Conservation (phyloP, 2,797 vertebrate genomes). For the Tauraco hartlaubi region DNA sequence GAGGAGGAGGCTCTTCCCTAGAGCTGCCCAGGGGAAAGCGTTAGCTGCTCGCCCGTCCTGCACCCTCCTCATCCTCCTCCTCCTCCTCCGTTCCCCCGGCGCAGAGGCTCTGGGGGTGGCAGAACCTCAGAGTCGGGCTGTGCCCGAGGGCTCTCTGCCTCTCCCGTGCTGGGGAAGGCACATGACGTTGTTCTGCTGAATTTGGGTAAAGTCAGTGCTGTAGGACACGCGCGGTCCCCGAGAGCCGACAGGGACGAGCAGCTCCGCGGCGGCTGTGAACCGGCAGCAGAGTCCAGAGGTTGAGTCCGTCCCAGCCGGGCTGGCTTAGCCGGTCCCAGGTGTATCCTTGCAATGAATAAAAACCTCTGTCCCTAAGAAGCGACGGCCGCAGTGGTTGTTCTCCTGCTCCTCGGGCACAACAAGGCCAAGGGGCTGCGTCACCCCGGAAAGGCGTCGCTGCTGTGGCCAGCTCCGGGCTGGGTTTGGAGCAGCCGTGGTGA, state of each 20-base stretch:
- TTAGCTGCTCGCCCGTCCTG: not conserved
- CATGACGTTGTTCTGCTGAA: fast-evolving
- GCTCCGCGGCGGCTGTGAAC: not conserved
- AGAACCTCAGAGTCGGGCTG: not conserved
- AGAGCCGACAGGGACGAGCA: not conserved
- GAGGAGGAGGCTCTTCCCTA: slow-evolving; percentile 12
- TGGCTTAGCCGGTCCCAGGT: not conserved
- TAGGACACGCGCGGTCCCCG: fast-evolving
- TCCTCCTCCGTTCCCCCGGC: fast-evolving
- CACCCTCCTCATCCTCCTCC: not conserved
- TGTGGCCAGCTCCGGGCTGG: fast-evolving
- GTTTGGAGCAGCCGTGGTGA: not conserved
- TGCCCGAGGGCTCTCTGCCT: not conserved
- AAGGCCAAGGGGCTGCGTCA: not conserved
- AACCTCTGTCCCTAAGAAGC: not conserved
- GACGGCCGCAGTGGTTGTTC: not conserved
- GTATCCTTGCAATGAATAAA: not conserved
- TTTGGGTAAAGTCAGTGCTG: not conserved
- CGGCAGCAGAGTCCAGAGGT: fast-evolving
- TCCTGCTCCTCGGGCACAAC: not conserved
- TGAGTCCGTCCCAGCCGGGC: not conserved
- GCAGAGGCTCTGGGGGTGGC: not conserved
- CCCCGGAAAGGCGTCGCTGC: not conserved
- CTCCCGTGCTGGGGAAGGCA: not conserved
- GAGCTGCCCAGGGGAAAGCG: not conserved